Evolutionary conservation across 2,797 vertebrate species (phyloP).

Genomic region (Ceyx erithaca): DNA sequence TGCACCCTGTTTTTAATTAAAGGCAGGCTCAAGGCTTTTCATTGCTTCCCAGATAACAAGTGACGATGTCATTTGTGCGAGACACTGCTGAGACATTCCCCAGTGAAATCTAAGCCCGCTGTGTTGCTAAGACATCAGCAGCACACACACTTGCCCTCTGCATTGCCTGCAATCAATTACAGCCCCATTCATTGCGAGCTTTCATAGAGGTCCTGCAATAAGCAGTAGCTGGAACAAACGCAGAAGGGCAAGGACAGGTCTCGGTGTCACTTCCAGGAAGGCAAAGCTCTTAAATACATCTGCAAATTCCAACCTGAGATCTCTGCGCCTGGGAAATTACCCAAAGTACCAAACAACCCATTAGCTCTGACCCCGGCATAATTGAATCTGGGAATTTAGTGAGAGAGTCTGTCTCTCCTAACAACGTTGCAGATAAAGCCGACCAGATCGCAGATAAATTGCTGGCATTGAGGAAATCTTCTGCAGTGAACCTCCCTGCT

Average conservation of each 20-base stretch:
- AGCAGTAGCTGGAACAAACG: background rate
- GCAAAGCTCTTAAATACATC: slow-evolving; percentile 21
- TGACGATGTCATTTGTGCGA: background rate
- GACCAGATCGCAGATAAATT: slow-evolving; percentile 6
- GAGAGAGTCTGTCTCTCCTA: background rate
- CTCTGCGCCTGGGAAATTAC: slow-evolving; percentile 2
- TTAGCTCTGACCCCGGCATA: slow-evolving; percentile 59
- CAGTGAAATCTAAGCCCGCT: background rate
- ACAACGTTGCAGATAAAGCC: slow-evolving; percentile 7
- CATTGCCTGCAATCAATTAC: background rate
- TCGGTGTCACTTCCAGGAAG: slow-evolving; percentile 21
- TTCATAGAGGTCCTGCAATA: background rate
- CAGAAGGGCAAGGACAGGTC: slow-evolving; percentile 21
- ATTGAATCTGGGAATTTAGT: slow-evolving; percentile 53
- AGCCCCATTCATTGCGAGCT: background rate
- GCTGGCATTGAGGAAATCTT: slow-evolving; percentile 45
- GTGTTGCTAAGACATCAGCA: background rate
- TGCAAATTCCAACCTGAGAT: slow-evolving; percentile 21
- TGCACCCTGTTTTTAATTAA: background rate
- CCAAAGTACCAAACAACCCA: slow-evolving; percentile 30
- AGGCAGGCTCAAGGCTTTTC: background rate
- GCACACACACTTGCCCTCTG: background rate
- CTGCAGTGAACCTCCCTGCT: slow-evolving; percentile 31
- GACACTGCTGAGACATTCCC: background rate
- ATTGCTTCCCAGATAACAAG: background rate